These are phyloP conservation scores for Pyrrhosoma nymphula DNA, from an alignment of 2,888 invertebrate species.

Conservation along the genomic window DNA sequence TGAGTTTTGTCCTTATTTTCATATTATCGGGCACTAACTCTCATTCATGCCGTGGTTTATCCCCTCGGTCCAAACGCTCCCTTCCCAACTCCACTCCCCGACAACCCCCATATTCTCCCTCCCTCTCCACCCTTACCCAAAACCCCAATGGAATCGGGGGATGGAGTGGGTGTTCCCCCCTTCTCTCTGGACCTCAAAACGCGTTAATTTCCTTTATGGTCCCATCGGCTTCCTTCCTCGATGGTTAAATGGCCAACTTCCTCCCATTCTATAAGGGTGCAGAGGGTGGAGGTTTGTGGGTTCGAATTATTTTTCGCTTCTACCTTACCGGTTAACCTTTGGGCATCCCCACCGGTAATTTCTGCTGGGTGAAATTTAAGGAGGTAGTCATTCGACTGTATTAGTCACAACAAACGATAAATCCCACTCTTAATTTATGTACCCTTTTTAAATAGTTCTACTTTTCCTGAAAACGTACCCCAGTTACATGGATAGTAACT, in stretches of 20 bases:
- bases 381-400: too few relatives aligned
- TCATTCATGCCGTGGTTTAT: too few relatives aligned
- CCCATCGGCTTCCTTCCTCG: slow-evolving; percentile 12
- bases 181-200: background rate
- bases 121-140: background rate
- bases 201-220: background rate
- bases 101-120: too few relatives aligned
- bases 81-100: too few relatives aligned
- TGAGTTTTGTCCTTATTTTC: too few relatives aligned
- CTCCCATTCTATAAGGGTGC: background rate
- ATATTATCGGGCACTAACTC: too few relatives aligned
- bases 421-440: too few relatives aligned
- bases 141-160: background rate
- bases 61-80: too few relatives aligned
- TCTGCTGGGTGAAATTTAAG: background rate
- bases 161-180: background rate
- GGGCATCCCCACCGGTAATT: background rate
- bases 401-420: too few relatives aligned
- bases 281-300: background rate
- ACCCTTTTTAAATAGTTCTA: too few relatives aligned
- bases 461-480: too few relatives aligned
- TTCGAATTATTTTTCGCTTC: background rate
- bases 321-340: background rate
- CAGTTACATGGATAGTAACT: too few relatives aligned
- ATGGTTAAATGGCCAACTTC: background rate